phyloP scores from a whole-genome alignment of 2,888 invertebrate genomes.

The Actias luna region DNA sequence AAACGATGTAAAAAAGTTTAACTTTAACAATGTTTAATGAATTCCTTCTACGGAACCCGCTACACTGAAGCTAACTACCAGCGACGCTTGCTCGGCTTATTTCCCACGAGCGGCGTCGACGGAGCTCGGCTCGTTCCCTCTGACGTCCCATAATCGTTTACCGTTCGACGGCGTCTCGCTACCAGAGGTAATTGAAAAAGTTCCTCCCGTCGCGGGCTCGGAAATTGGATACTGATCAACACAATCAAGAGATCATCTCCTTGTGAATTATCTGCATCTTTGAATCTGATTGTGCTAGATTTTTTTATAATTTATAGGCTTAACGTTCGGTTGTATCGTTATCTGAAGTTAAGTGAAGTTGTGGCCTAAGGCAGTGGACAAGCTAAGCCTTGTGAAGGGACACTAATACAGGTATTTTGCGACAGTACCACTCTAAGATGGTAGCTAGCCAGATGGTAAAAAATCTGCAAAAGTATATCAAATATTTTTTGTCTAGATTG shows the following conservation, averaged over 20 bases:
- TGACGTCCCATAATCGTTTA: constrained; percentile 76
- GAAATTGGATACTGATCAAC: constrained; percentile 44
- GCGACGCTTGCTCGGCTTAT: constrained; percentile 50
- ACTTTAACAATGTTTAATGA: neutral
- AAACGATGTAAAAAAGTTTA: no score
- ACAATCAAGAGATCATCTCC: neutral
- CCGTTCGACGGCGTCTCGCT: constrained; percentile 72
- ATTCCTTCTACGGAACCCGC: constrained; percentile 19
- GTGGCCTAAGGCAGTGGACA: no score
- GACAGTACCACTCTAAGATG: no score
- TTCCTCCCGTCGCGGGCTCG: constrained; percentile 55
- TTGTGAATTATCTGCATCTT: neutral
- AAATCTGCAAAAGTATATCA: no score
- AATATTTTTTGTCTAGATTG: no score
- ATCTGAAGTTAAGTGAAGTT: no score
- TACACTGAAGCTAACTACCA: constrained; percentile 26
- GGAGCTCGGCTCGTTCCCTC: constrained; percentile 58
- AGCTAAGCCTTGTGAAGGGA: no score
- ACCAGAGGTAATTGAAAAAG: constrained; percentile 72
- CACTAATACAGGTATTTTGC: no score
- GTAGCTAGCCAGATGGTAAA: no score
- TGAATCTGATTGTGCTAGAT: no score
- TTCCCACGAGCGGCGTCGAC: constrained; percentile 59
- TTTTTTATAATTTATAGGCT: no score
- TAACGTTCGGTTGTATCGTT: no score